A percentile compares a stretch with the other conserved stretches of the same genome.
Evolutionary conservation across 1,140 invertebrate species (phyloP).

Genomic region (Habropoda laboriosa): DNA sequence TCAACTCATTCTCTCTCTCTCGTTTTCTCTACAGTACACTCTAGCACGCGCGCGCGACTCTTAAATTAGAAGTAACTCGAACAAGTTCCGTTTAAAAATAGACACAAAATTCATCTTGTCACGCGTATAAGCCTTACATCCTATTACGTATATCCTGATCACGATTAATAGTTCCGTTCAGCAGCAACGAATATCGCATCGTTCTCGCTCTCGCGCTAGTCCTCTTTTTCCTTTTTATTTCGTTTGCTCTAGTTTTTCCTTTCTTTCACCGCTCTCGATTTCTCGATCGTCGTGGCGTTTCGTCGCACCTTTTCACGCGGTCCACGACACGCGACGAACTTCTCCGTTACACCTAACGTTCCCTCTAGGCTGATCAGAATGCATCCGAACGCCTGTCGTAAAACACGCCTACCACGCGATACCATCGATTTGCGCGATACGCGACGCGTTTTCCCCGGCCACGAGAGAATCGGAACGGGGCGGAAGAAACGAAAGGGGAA

Average conservation of each 20-base stretch:
- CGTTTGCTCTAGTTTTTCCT: background rate
- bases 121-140: conserved; percentile 73
- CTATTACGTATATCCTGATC: conserved; percentile 82
- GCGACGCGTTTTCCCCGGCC: conserved; percentile 4
- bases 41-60: conserved; percentile 7
- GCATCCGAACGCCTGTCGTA: conserved; percentile 58
- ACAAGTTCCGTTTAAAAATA: conserved; percentile 78
- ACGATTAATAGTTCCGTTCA: conserved; percentile 74
- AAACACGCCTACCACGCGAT: conserved; percentile 48
- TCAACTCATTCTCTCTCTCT: conserved; percentile 24
- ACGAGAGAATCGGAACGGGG: background rate
- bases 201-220: conserved; percentile 17
- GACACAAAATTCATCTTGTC: conserved; percentile 78
- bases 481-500: background rate
- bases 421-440: conserved; percentile 47
- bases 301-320: no score
- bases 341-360: conserved; percentile 11
- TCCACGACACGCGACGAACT: background rate
- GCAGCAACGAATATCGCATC: conserved; percentile 47
- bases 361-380: conserved; percentile 32
- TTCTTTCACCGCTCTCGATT: no score
- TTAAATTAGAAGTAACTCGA: conserved; percentile 47
- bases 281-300: no score
- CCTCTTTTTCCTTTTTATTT: no score
- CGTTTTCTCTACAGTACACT: background rate